phyloP scores from a whole-genome alignment of 2,113 vertebrate genomes.

The Raja brachyura region DNA sequence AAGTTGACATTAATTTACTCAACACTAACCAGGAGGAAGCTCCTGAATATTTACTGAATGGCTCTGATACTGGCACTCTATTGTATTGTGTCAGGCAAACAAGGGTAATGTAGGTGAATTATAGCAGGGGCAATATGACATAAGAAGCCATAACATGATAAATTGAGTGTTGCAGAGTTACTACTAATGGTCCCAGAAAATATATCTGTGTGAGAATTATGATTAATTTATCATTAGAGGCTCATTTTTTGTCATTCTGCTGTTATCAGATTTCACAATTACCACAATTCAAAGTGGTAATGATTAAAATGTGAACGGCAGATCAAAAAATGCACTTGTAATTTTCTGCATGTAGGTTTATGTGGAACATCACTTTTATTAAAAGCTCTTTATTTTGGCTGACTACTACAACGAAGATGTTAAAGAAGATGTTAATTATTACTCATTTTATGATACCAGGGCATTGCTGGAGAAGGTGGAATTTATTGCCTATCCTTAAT shows the following conservation, averaged over 20 bases:
- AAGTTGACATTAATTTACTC: background rate
- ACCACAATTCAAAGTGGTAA: background rate
- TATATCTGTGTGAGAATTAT: too few species aligned
- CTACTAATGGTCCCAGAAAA: background rate
- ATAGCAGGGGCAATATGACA: background rate
- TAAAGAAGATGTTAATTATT: background rate
- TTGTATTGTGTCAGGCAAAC: background rate
- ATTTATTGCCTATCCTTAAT: too few species aligned
- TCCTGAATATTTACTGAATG: background rate
- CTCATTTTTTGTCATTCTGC: background rate
- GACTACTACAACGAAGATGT: background rate
- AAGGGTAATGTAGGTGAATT: background rate
- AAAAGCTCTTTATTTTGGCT: background rate
- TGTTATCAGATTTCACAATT: background rate
- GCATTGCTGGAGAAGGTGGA: too few species aligned
- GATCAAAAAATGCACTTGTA: background rate
- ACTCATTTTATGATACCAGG: too few species aligned
- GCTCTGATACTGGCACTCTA: background rate
- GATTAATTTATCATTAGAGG: conserved; percentile 21
- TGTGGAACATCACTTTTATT: background rate
- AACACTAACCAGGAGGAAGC: background rate
- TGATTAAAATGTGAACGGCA: background rate
- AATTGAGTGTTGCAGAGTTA: conserved; percentile 11
- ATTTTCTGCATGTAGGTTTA: background rate
- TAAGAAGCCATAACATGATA: background rate